phyloP scores from a whole-genome alignment of 2,113 vertebrate genomes.

The Oreochromis spilurus region DNA sequence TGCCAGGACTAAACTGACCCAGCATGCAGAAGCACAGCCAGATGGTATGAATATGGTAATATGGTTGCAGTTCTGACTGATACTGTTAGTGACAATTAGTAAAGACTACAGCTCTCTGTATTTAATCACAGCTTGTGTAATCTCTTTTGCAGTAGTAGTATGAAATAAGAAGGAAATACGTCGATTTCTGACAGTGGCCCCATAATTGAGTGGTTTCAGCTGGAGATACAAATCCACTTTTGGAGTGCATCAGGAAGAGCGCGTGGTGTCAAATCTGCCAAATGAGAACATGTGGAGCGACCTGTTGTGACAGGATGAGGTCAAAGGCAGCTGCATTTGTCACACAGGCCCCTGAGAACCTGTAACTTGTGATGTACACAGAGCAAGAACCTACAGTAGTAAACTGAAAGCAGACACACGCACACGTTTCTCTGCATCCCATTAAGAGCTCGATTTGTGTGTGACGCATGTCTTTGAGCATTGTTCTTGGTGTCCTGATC shows the following conservation, averaged over 20 bases:
- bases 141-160: neutral
- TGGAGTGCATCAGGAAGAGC: neutral
- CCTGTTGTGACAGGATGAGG: neutral
- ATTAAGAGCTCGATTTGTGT: neutral
- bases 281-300: neutral
- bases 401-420: neutral
- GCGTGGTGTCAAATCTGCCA: neutral
- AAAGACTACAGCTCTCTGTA: neutral
- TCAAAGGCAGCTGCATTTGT: neutral
- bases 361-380: neutral
- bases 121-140: neutral
- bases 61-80: neutral
- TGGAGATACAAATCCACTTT: neutral
- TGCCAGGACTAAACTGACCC: neutral
- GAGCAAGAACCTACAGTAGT: neutral
- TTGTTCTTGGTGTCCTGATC: conserved; percentile 22
- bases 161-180: neutral
- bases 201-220: neutral
- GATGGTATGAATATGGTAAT: neutral
- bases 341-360: neutral
- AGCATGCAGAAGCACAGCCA: neutral
- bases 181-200: no score
- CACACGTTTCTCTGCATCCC: neutral
- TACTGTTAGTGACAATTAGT: neutral
- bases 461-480: neutral